Evolutionary conservation across 2,888 invertebrate species (phyloP).

Genomic region (Lepidocyrtinus sp.): DNA sequence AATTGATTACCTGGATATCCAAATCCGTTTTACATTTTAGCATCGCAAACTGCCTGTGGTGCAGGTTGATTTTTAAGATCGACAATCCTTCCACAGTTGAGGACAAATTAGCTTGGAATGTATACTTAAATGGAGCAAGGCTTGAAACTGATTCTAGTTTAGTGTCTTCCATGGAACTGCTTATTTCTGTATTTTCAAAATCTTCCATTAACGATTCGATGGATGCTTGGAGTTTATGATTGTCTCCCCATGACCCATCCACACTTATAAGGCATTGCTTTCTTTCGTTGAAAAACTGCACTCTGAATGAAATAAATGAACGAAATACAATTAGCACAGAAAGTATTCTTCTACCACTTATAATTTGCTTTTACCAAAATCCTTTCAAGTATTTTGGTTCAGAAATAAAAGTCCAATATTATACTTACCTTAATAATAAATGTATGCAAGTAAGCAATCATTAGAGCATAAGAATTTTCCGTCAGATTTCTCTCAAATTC

Average conservation of each 20-base stretch:
- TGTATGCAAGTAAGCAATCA: too few species aligned
- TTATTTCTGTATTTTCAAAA: conserved; percentile 69
- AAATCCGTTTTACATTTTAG: conserved; percentile 68
- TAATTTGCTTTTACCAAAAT: too few species aligned
- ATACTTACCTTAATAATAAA: too few species aligned
- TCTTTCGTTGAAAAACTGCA: conserved; percentile 56
- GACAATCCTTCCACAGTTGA: conserved; percentile 51
- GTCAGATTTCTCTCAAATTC: too few species aligned
- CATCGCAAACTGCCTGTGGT: conserved; percentile 62
- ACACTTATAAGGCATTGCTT: conserved; percentile 62
- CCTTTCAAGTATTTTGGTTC: too few species aligned
- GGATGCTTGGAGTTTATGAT: conserved; percentile 63
- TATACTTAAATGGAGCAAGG: conserved; percentile 49
- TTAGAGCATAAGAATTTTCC: too few species aligned
- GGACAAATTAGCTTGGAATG: conserved; percentile 47
- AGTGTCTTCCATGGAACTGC: conserved; percentile 71
- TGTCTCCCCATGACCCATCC: conserved; percentile 65
- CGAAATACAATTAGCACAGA: not conserved
- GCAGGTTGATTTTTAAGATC: conserved; percentile 56
- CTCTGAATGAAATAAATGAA: conserved; percentile 40
- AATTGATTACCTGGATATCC: conserved; percentile 70
- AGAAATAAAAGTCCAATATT: too few species aligned
- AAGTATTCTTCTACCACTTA: not conserved
- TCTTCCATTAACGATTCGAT: conserved; percentile 60
- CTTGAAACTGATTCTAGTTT: conserved; percentile 15